Conservation (phyloP, 1,140 invertebrate species). For the Metaphire vulgaris region DNA sequence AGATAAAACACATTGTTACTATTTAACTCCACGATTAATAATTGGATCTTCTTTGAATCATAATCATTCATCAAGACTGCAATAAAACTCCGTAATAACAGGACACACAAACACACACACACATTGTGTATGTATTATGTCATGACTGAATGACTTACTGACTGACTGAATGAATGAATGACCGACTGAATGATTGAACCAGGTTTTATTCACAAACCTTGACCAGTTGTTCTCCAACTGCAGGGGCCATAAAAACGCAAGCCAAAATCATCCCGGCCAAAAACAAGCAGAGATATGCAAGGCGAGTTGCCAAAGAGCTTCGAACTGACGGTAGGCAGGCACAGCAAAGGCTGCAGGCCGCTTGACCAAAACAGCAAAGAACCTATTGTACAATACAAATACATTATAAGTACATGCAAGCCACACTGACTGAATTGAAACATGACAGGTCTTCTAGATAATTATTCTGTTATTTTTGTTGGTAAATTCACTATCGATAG, state of each 20-base stretch:
- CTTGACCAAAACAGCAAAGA: slow-evolving; percentile 93
- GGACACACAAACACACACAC: neutral
- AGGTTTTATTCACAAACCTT: slow-evolving; percentile 58
- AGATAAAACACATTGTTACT: neutral
- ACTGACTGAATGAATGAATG: neutral
- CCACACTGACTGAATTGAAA: too few relatives aligned
- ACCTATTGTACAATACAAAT: too few relatives aligned
- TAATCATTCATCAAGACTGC: neutral
- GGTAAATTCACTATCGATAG: too few relatives aligned
- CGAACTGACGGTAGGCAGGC: slow-evolving; percentile 89
- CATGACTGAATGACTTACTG: neutral
- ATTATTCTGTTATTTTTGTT: too few relatives aligned
- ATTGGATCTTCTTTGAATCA: neutral
- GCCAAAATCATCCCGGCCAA: slow-evolving; percentile 79
- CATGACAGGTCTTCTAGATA: too few relatives aligned
- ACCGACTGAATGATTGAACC: neutral
- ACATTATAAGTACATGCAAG: too few relatives aligned
- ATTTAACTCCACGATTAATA: neutral
- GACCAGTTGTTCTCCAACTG: slow-evolving; percentile 70
- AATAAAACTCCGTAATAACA: neutral
- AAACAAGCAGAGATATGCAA: slow-evolving; percentile 94
- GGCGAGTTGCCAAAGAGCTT: slow-evolving; percentile 89
- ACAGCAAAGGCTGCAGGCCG: slow-evolving; percentile 93
- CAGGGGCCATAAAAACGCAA: slow-evolving; percentile 84
- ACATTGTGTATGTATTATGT: neutral